Base-by-base conservation (phyloP, 2,113 vertebrate species). In the Alligator mississippiensis region DNA sequence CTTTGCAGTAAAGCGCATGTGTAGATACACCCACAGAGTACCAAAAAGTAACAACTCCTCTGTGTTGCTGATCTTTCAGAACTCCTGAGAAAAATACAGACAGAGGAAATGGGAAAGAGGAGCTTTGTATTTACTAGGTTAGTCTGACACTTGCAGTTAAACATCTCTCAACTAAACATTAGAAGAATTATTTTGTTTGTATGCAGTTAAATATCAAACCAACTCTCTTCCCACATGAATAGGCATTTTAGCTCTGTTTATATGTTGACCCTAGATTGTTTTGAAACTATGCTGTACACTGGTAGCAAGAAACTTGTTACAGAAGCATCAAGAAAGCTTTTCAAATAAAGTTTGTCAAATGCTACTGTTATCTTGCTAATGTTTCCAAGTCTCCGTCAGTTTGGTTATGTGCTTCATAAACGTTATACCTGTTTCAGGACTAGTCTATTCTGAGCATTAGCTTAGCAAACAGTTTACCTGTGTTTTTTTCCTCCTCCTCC, bases 81-180 rank as follows among this genome's bases (percentile, higher is more conserved):
- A 85, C 21, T 76, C 47, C n/a, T 83, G 30, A 87, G 93, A 94
- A 92, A 90, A 66, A 14, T 87, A 64, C 30, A 47, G 47, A 82
- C 22, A 25, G 61, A 86, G 74, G 17, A 55, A 81, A 93, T 90
- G 3, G 78, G 13, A 74, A 94, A 83, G 13, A 79, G 30, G 10
- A 79, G 83, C 18, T 68, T 70, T 70, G 66, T 30, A 11, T 34
- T 70, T 70, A 34, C n/a, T 34, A 70, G 66, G 47, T 47, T 47
- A 47, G 47, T 47, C 47, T 47, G 47, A 47, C 47, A 47, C 47
- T 47, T 47, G 47, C 47, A 47, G 47, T 47, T 47, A 9, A 47
- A 47, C 47, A 47, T 47, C 47, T 47, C 47, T 47, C 47, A 47
- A 47, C 12, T 77, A 70, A 63, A 91, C 82, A 34, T 2, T 57